phyloP scores from a whole-genome alignment of 2,888 invertebrate species.

The Limnephilus auricula region DNA sequence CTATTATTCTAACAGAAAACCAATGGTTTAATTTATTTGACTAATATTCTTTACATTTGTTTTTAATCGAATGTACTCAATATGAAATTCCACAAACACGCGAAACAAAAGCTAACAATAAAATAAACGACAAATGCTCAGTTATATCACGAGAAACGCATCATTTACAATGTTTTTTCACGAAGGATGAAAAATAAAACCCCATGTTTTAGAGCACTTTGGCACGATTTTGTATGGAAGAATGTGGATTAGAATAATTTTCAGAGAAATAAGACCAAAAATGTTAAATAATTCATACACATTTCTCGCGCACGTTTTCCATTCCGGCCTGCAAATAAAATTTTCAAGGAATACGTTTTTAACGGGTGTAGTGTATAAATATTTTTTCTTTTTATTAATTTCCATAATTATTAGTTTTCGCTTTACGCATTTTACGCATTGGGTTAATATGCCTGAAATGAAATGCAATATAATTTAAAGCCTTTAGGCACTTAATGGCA shows the following conservation, averaged over 20 bases:
- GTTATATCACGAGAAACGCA: background rate
- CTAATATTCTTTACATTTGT: background rate
- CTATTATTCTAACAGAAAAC: background rate
- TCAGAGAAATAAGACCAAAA: background rate
- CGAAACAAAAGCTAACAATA: background rate
- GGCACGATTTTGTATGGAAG: conserved; percentile 14
- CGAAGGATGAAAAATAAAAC: background rate
- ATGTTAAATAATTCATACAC: conserved; percentile 23
- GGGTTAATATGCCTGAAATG: background rate
- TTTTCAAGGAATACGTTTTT: conserved; percentile 29
- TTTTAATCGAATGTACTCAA: background rate
- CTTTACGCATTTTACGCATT: background rate
- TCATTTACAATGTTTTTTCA: background rate
- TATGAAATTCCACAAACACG: background rate
- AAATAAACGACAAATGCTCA: background rate
- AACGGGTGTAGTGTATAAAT: background rate
- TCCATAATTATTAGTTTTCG: background rate
- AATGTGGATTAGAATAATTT: conserved; percentile 24
- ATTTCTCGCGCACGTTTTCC: background rate
- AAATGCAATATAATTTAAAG: background rate
- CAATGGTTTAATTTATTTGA: background rate
- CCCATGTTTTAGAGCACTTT: background rate
- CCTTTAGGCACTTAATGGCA: background rate
- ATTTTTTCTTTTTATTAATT: background rate
- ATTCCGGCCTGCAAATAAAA: background rate